Evolutionary conservation across 2,888 invertebrate species (phyloP), one percentile per base, ranked within the genome.

Genomic region (Plemyria rubiginata): DNA sequence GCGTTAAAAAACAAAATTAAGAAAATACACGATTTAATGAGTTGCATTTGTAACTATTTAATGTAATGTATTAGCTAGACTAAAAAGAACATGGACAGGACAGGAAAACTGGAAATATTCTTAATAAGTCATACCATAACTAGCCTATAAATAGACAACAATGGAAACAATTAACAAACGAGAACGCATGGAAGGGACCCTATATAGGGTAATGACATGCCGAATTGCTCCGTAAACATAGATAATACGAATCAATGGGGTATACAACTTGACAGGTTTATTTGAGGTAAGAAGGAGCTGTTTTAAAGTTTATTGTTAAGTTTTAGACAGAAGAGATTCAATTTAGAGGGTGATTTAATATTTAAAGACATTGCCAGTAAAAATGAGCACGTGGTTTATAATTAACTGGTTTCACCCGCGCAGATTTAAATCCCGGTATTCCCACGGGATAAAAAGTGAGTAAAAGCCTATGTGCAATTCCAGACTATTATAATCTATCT

Each of bases 171-270:
- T 49, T 40, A 52, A 56, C 40, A 46, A 58, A 50, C 38, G 48
- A 60, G 57, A 52, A 51, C 60, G 45, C 52, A 16, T 3, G 16
- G 13, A 32, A 62, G 59, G 65, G 60, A 51, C 62, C 28, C 11
- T 29, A 59, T 59, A 66, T 61, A 46, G 70, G 66, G 70, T 61
- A 70, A 68, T 68, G 60, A 53, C 50, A 68, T 63, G 61, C 66
- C 54, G 52, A 65, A 51, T 59, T 16, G 40, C 48, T 48, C 32
- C 29, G 55, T 62, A 66, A 68, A 66, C 56, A 65, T 55, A 57
- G 64, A 61, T 66, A 65, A 60, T 62, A 60, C 50, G 29, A 61
- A 57, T 40, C 52, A 56, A 56, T 66, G 46, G 45, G 32, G 54
- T 38, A 60, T 51, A 58, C 60, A 48, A 41, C 32, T 54, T 46